Evolutionary conservation across 1,140 invertebrate species (phyloP), one percentile per base, ranked within the genome.

Genomic region (Zaprionus lachaisei): DNA sequence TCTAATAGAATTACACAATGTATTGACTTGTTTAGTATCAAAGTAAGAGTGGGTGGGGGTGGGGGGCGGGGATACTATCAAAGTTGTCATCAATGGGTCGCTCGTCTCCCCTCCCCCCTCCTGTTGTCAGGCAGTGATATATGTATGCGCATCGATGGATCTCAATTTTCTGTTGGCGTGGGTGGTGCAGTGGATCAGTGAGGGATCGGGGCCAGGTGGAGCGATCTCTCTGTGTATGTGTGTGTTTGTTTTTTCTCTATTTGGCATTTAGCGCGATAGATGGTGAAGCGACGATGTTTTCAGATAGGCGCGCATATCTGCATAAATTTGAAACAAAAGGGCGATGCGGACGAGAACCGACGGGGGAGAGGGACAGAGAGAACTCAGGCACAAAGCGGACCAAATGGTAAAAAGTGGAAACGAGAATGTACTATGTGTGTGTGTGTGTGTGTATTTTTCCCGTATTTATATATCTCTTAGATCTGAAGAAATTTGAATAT

Each of bases 401-500:
- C 62, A 78, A 73, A 77, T 54, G 49, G 49, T 69, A 74, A 71
- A 74, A 70, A 78, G 70, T 77, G 68, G 61, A 77, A 67, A 79
- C 68, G 63, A 71, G 62, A 38, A 65, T 74, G 76, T 73, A 74
- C 63, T 78, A 75, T 64, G 28, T 56, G 12, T 72, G 9, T 73
- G 38, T 67, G 54, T 73, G 51, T 20, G 20, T 67, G 34, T 68
- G n/a, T 79, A 26, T 83, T 86, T 83, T 81, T 72, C 67, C 69
- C 69, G 84, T 84, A 77, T 83, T 79, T 91, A 77, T 81, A 79
- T 91, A 86, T 91, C 83, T 91, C 67, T 91, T 81, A 79, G 87
- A 91, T 91, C 87, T 91, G 14, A 72, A 57, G 56, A 90, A 92
- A 90, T 92, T 92, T 92, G 80, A 92, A 92, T 92, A 92, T 92